Percentiles rank a stretch among this genome's conserved stretches.
phyloP scores from a whole-genome alignment of 2,113 vertebrate species.

The Eptesicus fuscus region DNA sequence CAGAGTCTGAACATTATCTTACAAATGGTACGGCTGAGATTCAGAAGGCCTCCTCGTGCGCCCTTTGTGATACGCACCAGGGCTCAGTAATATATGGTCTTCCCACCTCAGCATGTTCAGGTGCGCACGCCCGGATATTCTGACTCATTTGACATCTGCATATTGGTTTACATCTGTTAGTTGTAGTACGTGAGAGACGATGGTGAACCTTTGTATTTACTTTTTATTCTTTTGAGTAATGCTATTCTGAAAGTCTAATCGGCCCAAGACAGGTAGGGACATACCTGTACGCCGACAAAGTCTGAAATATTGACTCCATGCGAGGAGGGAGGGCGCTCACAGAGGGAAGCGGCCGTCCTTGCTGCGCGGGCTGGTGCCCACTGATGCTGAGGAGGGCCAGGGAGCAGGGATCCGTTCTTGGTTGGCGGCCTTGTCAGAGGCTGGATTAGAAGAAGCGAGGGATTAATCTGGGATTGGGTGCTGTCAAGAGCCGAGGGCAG shows the following conservation, averaged over 20 bases:
- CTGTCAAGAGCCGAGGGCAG: neutral
- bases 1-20: slow-evolving; percentile 18
- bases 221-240: neutral
- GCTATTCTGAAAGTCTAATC: neutral
- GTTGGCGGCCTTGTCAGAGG: neutral
- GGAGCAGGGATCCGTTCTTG: neutral
- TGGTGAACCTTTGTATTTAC: neutral
- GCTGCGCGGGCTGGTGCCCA: neutral
- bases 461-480: neutral
- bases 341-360: neutral
- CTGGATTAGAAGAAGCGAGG: neutral
- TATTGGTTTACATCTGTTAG: neutral
- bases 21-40: neutral
- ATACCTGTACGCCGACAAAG: neutral
- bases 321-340: accelerated
- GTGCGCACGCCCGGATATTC: neutral
- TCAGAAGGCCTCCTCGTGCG: neutral
- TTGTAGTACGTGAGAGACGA: neutral
- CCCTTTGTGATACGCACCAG: neutral
- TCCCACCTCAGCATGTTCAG: neutral
- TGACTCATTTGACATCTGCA: neutral
- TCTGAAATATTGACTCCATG: neutral
- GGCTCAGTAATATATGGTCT: neutral
- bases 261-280: neutral
- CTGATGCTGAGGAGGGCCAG: neutral